These are phyloP conservation scores for Larimichthys polyactis DNA, from an alignment of 2,113 vertebrate genomes.

Conservation along the genomic window DNA sequence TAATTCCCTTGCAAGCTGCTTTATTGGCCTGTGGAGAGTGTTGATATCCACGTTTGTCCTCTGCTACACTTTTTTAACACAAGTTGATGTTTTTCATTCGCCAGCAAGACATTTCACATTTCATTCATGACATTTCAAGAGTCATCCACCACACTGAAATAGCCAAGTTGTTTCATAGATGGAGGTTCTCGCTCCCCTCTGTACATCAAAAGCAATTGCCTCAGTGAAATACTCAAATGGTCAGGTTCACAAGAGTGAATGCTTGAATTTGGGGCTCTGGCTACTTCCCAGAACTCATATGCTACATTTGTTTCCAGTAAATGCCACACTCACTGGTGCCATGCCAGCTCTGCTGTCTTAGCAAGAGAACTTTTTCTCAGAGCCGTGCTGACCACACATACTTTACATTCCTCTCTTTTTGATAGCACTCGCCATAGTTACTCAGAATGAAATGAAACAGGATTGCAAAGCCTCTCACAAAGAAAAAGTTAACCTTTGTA, in stretches of 20 bases:
- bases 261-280: neutral
- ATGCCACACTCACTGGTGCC: slow-evolving; percentile 54
- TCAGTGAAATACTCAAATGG: neutral
- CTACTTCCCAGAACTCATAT: slow-evolving; percentile 5
- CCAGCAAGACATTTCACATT: neutral
- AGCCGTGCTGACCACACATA: slow-evolving; percentile 70
- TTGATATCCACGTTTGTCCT: neutral
- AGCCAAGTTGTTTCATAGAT: neutral
- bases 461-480: slow-evolving; percentile 30
- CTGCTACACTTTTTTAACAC: neutral
- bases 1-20: neutral
- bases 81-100: neutral
- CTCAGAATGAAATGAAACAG: slow-evolving; percentile 54
- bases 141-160: neutral
- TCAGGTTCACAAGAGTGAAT: neutral
- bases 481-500: slow-evolving; percentile 38
- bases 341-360: slow-evolving; percentile 51
- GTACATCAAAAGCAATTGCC: neutral
- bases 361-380: slow-evolving; percentile 51
- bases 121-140: neutral
- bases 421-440: slow-evolving; percentile 70
- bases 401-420: slow-evolving; percentile 75
- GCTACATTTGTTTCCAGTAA: slow-evolving; percentile 45
- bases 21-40: neutral
- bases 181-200: neutral